Percentiles rank a stretch among this genome's conserved stretches.
These are phyloP conservation scores for Metellina segmentata DNA, from an alignment of 2,888 invertebrate genomes.

Conservation along the genomic window DNA sequence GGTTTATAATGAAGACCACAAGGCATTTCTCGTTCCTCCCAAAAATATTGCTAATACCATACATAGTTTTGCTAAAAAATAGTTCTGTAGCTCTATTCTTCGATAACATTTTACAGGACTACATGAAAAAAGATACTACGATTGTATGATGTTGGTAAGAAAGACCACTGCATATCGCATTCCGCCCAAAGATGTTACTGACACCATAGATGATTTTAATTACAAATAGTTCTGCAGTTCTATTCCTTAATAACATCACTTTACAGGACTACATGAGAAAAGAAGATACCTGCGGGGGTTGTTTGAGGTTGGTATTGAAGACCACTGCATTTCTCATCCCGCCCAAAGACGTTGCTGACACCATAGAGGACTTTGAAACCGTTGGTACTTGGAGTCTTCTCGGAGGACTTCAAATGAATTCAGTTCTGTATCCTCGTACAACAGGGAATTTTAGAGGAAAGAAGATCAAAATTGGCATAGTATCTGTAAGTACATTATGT, in stretches of 20 bases:
- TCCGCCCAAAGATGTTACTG: neutral
- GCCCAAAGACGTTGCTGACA: neutral
- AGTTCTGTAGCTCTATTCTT: neutral
- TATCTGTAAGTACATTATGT: constrained; percentile 67
- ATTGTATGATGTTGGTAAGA: too few relatives aligned
- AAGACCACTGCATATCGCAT: constrained; percentile 65
- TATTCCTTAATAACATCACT: neutral
- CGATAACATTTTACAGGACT: constrained; percentile 16
- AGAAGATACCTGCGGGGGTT: constrained; percentile 63
- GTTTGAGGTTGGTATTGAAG: constrained; percentile 55
- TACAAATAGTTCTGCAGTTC: neutral
- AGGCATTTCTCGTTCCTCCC: constrained; percentile 30
- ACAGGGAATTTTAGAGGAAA: constrained; percentile 74
- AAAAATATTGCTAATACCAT: constrained; percentile 11
- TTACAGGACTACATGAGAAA: constrained; percentile 54
- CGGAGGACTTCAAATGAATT: constrained; percentile 69
- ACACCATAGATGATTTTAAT: constrained; percentile 61
- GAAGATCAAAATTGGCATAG: constrained; percentile 76
- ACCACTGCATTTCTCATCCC: constrained; percentile 62
- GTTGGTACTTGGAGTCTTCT: constrained; percentile 77
- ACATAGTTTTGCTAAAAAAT: constrained; percentile 44
- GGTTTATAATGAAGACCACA: constrained; percentile 60
- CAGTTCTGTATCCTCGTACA: constrained; percentile 59
- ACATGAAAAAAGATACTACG: constrained; percentile 56
- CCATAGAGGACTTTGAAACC: constrained; percentile 64